These are phyloP conservation scores for Eupeodes luniger DNA, from an alignment of 2,888 invertebrate genomes.

Conservation along the genomic window DNA sequence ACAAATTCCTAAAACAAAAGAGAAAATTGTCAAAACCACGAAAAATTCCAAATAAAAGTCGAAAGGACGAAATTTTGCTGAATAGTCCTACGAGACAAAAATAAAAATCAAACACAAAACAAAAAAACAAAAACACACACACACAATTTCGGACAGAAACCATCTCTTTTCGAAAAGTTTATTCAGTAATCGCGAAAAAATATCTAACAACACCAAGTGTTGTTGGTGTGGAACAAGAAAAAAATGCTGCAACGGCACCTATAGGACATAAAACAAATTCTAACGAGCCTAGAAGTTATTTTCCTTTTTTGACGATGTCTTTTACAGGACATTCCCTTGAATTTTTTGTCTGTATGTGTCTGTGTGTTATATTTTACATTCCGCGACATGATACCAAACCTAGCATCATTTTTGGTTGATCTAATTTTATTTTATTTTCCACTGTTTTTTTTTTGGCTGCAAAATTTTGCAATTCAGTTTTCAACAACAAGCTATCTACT, in stretches of 20 bases:
- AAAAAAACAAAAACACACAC: constrained; percentile 44
- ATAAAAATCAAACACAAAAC: constrained; percentile 37
- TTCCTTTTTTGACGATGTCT: constrained; percentile 47
- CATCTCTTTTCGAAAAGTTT: constrained; percentile 52
- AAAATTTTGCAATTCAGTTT: constrained; percentile 69
- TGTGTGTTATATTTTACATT: background rate
- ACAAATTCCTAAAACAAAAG: constrained; percentile 60
- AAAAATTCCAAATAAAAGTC: constrained; percentile 58
- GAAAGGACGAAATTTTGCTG: constrained; percentile 48
- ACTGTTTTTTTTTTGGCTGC: constrained; percentile 45
- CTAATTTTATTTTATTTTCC: constrained; percentile 55
- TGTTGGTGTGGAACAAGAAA: constrained; percentile 15
- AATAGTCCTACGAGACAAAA: constrained; percentile 63
- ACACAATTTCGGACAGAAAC: constrained; percentile 37
- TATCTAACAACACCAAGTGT: constrained; percentile 22
- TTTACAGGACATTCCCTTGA: constrained; percentile 35
- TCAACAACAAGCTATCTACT: constrained; percentile 47
- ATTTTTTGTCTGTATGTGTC: too few species aligned
- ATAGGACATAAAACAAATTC: background rate
- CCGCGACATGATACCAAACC: constrained; percentile 38
- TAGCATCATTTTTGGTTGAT: constrained; percentile 57
- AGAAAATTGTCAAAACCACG: constrained; percentile 67
- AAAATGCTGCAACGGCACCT: constrained; percentile 52
- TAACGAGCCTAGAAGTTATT: constrained; percentile 49
- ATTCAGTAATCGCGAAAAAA: constrained; percentile 51